These are phyloP conservation scores for Threskiornis aethiopicus DNA, from an alignment of 2,797 vertebrate genomes.

Conservation along the genomic window DNA sequence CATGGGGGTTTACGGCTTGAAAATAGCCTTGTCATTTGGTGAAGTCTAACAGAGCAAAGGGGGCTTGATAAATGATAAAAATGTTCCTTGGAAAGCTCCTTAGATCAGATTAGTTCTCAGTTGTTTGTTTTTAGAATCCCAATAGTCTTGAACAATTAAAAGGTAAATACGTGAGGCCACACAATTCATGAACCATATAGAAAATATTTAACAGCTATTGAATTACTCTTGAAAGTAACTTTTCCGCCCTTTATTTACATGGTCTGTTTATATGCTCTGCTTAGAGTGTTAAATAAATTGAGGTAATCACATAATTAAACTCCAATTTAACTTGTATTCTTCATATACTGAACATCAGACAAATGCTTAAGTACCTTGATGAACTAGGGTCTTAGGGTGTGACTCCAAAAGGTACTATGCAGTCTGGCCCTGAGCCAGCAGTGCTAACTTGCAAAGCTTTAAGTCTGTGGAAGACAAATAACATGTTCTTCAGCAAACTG, in stretches of 20 bases:
- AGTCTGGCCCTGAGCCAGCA: slow-evolving; percentile 8
- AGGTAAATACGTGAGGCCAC: slow-evolving; percentile 43
- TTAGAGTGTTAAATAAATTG: slow-evolving; percentile 46
- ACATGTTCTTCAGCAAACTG: not conserved
- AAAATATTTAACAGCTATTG: slow-evolving; percentile 55
- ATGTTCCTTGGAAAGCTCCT: slow-evolving; percentile 60
- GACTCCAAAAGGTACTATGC: not conserved
- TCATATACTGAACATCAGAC: slow-evolving; percentile 6
- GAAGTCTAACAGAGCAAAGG: slow-evolving; percentile 77
- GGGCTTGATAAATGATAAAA: slow-evolving; percentile 70
- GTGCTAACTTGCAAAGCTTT: not conserved
- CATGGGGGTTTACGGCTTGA: slow-evolving; percentile 75
- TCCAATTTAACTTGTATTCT: slow-evolving; percentile 18
- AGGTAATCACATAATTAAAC: slow-evolving; percentile 37
- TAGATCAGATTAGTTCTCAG: slow-evolving; percentile 65
- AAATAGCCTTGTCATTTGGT: slow-evolving; percentile 77
- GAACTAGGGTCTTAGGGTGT: slow-evolving; percentile 4
- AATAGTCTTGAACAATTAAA: slow-evolving; percentile 35
- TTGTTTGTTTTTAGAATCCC: slow-evolving; percentile 59
- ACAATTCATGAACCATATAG: slow-evolving; percentile 33
- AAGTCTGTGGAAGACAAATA: slow-evolving; percentile 1
- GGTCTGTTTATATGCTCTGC: slow-evolving; percentile 5
- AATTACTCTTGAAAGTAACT: slow-evolving; percentile 51
- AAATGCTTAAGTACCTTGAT: slow-evolving; percentile 17
- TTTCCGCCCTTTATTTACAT: slow-evolving; percentile 28